Percentiles rank a stretch among this genome's conserved stretches.
Conservation (phyloP, 2,113 vertebrate species). For the Cochlearius cochlearius region DNA sequence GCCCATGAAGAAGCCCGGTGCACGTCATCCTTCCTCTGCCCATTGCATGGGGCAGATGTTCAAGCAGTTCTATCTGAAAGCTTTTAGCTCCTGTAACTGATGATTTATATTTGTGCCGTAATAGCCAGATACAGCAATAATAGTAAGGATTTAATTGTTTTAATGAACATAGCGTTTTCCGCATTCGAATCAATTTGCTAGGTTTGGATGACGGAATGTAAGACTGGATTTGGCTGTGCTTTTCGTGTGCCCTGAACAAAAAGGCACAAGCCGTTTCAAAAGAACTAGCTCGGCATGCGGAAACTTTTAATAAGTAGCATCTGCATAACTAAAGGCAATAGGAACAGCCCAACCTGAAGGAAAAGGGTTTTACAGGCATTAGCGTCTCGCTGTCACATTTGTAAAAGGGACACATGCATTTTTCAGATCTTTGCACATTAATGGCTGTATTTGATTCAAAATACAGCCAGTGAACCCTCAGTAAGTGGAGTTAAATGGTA, state of each 20-base stretch:
- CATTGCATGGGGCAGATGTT: background rate
- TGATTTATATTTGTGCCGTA: constrained; percentile 27
- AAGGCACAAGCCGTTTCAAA: background rate
- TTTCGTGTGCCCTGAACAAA: background rate
- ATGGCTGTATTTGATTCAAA: constrained; percentile 66
- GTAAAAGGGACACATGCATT: constrained; percentile 62
- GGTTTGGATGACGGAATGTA: background rate
- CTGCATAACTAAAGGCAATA: background rate
- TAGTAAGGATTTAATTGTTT: constrained; percentile 29
- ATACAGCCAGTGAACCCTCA: constrained; percentile 67
- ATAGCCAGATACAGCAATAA: background rate
- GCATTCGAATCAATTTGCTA: background rate
- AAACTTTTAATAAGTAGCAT: constrained; percentile 12
- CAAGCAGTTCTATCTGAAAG: constrained; percentile 3
- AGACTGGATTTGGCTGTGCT: background rate
- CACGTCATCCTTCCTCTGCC: background rate
- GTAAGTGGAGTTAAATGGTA: constrained; percentile 71
- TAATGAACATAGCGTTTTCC: constrained; percentile 22
- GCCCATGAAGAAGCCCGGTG: accelerated
- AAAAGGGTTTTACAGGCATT: constrained; percentile 53
- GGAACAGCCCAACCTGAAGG: constrained; percentile 49
- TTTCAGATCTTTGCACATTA: constrained; percentile 69
- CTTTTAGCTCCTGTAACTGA: constrained; percentile 16
- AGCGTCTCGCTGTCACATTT: constrained; percentile 42
- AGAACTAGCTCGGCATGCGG: background rate